These are phyloP conservation scores for Cylas formicarius DNA, from an alignment of 1,140 invertebrate species.

Conservation along the genomic window DNA sequence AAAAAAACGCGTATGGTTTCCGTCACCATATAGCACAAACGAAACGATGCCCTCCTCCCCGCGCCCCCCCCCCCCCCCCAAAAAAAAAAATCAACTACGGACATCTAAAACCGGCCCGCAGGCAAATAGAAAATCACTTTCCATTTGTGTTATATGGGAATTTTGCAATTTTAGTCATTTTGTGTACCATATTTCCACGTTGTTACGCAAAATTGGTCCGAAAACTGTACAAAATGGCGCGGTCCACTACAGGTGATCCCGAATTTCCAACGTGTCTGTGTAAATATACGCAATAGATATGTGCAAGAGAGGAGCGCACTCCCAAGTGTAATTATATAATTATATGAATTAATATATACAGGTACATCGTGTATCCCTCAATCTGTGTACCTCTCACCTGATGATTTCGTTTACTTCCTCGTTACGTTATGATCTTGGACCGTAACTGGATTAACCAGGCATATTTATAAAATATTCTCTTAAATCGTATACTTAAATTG, in stretches of 20 bases:
- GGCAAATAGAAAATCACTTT: slow-evolving; percentile 22
- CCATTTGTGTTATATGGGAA: slow-evolving; percentile 8
- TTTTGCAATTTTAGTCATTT: slow-evolving; percentile 7
- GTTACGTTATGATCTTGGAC: slow-evolving; percentile 27
- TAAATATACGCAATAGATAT: slow-evolving; percentile 34
- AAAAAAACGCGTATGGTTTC: too few species aligned
- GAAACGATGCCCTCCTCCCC: too few species aligned
- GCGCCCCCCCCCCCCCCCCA: too few species aligned
- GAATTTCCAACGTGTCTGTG: slow-evolving; percentile 24
- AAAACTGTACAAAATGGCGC: too few species aligned
- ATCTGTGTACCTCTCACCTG: slow-evolving; percentile 27
- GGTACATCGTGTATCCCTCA: slow-evolving; percentile 21
- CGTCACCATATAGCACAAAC: too few species aligned
- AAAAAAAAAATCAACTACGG: too few species aligned
- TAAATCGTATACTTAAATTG: slow-evolving; percentile 32
- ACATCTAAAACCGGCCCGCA: slow-evolving; percentile 30
- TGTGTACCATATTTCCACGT: slow-evolving; percentile 9
- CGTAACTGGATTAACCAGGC: slow-evolving; percentile 25
- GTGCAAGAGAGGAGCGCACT: slow-evolving; percentile 25
- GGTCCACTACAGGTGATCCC: slow-evolving; percentile 28
- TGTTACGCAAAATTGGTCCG: slow-evolving; percentile 16
- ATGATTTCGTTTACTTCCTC: slow-evolving; percentile 25
- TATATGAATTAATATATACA: slow-evolving; percentile 22
- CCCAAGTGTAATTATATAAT: slow-evolving; percentile 16
- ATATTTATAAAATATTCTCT: slow-evolving; percentile 31